Percentiles rank a stretch among this genome's conserved stretches.
Conservation (phyloP, 2,797 vertebrate species). For the Hippoglossus hippoglossus region DNA sequence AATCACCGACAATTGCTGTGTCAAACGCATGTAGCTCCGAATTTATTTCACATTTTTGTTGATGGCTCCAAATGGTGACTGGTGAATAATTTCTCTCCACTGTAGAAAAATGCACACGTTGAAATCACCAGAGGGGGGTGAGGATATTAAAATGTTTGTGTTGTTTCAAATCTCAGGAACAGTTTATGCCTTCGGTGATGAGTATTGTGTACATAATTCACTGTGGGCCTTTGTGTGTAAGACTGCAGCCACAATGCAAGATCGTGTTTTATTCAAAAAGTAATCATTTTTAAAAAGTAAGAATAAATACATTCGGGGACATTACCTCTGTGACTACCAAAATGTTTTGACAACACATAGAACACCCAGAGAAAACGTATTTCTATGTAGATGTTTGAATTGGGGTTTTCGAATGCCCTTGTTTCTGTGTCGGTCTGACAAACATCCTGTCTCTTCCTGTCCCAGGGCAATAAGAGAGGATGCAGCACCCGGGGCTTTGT, state of each 20-base stretch:
- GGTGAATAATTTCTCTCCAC: conserved; percentile 55
- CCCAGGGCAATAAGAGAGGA: conserved; percentile 44
- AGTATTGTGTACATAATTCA: conserved; percentile 58
- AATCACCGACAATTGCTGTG: conserved; percentile 59
- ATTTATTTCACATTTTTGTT: conserved; percentile 69
- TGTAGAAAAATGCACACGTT: conserved; percentile 54
- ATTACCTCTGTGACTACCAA: conserved; percentile 14
- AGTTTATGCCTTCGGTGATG: conserved; percentile 63
- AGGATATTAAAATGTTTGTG: conserved; percentile 57
- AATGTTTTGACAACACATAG: conserved; percentile 28
- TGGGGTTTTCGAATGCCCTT: conserved; percentile 36
- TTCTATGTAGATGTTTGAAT: conserved; percentile 37
- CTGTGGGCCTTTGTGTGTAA: conserved; percentile 28
- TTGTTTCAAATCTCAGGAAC: conserved; percentile 63
- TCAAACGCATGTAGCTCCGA: conserved; percentile 58
- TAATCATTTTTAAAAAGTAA: conserved; percentile 20
- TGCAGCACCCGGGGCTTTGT: conserved; percentile 57
- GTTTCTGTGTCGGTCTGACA: conserved; percentile 45
- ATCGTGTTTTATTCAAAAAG: conserved; percentile 37
- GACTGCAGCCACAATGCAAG: conserved; percentile 42
- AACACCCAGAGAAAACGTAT: conserved; percentile 23
- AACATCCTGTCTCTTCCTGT: conserved; percentile 41
- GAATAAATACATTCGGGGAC: conserved; percentile 7
- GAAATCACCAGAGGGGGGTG: conserved; percentile 32
- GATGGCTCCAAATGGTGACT: conserved; percentile 62